Evolutionary conservation across 2,888 invertebrate species (phyloP).

Genomic region (Exocentrus adspersus): DNA sequence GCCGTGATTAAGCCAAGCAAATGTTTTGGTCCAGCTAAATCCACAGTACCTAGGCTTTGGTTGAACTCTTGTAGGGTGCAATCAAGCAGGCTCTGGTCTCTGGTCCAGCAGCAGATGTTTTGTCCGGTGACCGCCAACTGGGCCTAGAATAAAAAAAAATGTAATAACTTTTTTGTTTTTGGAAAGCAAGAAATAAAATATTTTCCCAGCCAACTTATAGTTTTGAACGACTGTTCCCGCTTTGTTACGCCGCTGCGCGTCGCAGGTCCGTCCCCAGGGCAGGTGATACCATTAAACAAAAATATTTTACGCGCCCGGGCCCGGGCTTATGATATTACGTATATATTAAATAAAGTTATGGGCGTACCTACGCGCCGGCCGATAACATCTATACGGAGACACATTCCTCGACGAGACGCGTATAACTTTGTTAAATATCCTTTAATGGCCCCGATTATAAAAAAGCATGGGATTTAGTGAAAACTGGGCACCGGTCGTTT

Average conservation of each 20-base stretch:
- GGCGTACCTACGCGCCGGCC: slow-evolving; percentile 28
- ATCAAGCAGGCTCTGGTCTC: too few species aligned
- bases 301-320: slow-evolving; percentile 45
- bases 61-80: too few species aligned
- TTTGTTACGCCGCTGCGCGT: slow-evolving; percentile 10
- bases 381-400: slow-evolving; percentile 42
- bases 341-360: slow-evolving; percentile 46
- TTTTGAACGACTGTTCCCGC: too few species aligned
- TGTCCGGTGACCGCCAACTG: too few species aligned
- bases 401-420: slow-evolving; percentile 30
- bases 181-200: too few species aligned
- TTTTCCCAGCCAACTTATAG: too few species aligned
- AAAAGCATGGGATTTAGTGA: slow-evolving; percentile 15
- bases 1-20: too few species aligned
- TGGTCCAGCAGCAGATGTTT: too few species aligned
- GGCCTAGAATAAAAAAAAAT: too few species aligned
- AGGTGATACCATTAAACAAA: slow-evolving; percentile 39
- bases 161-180: too few species aligned
- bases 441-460: slow-evolving; percentile 32
- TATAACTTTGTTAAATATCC: slow-evolving; percentile 32
- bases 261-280: slow-evolving; percentile 34
- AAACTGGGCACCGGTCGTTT: background rate
- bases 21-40: too few species aligned
- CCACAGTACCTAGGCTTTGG: too few species aligned
- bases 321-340: slow-evolving; percentile 42